Conservation (phyloP, 2,797 vertebrate species). For the Sebastes elongatus region DNA sequence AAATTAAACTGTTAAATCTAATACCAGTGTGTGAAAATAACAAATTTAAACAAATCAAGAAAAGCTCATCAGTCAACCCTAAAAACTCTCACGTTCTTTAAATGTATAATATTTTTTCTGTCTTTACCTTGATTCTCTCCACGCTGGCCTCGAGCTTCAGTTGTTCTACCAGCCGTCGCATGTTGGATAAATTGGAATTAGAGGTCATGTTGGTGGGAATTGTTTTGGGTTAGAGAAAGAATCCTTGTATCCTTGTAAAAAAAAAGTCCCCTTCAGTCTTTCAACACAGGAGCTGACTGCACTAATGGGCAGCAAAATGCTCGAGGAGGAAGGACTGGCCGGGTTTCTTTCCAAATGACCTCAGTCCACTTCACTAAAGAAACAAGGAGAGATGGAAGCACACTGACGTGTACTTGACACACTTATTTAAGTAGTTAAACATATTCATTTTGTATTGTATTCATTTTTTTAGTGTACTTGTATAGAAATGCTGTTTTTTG, state of each 20-base stretch:
- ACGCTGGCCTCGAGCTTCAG: conserved; percentile 91
- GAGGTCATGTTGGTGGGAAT: conserved; percentile 84
- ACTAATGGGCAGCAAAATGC: conserved; percentile 36
- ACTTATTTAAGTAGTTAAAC: neutral
- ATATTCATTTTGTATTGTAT: neutral
- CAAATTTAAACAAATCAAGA: neutral
- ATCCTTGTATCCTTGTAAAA: neutral
- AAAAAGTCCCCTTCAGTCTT: conserved; percentile 17
- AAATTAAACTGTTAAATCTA: neutral
- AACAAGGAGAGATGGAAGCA: conserved; percentile 10
- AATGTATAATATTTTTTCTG: accelerated
- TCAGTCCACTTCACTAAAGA: conserved; percentile 31
- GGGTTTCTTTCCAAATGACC: conserved; percentile 61
- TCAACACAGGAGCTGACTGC: conserved; percentile 27
- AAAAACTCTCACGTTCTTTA: neutral
- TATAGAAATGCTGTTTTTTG: neutral
- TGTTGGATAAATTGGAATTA: conserved; percentile 84
- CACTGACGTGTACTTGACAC: neutral
- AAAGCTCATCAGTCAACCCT: neutral
- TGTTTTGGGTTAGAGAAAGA: conserved; percentile 10
- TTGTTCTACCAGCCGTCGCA: conserved; percentile 91
- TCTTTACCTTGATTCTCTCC: conserved; percentile 91
- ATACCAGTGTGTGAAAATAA: neutral
- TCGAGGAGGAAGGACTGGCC: conserved; percentile 20
- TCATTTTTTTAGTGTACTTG: neutral